Percentiles rank a stretch among this genome's conserved stretches.
Evolutionary conservation across 1,140 invertebrate genomes (phyloP).

Genomic region (Micrasema longulum): DNA sequence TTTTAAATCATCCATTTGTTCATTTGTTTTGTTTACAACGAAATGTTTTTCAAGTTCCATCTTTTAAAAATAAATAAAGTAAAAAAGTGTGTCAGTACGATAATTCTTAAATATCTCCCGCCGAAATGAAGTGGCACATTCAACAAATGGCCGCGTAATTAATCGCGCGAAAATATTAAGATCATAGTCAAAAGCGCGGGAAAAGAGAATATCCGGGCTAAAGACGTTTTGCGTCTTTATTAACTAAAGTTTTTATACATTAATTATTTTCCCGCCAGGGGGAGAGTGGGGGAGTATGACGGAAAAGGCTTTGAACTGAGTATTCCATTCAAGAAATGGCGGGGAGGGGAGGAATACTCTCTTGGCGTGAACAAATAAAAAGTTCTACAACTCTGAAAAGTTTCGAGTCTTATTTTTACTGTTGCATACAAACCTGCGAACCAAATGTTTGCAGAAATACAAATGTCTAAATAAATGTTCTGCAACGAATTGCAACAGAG

Average conservation of each 20-base stretch:
- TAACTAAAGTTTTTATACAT: constrained; percentile 50
- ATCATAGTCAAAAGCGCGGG: constrained; percentile 39
- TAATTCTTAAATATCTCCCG: background rate
- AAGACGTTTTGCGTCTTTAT: constrained; percentile 46
- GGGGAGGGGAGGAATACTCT: background rate
- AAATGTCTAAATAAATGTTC: too few relatives aligned
- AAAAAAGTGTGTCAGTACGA: too few relatives aligned
- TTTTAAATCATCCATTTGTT: too few relatives aligned
- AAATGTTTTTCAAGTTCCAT: too few relatives aligned
- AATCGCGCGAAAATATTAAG: constrained; percentile 42
- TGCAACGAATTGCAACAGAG: too few relatives aligned
- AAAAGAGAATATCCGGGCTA: constrained; percentile 26
- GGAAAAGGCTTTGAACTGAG: constrained; percentile 30
- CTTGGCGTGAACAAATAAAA: constrained; percentile 27
- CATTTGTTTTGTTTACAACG: too few relatives aligned
- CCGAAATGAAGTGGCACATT: constrained; percentile 28
- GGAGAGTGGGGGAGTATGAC: constrained; percentile 10
- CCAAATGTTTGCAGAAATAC: background rate
- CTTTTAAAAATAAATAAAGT: too few relatives aligned
- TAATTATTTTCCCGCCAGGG: constrained; percentile 38
- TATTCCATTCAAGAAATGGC: constrained; percentile 22
- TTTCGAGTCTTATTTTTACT: constrained; percentile 4
- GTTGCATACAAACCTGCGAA: background rate
- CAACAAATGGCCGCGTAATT: constrained; percentile 44
- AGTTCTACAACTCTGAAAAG: constrained; percentile 16